A percentile compares a stretch with the other conserved stretches of the same genome.
These are phyloP conservation scores for Megaleporinus macrocephalus DNA, from an alignment of 2,113 vertebrate species.

Conservation along the genomic window DNA sequence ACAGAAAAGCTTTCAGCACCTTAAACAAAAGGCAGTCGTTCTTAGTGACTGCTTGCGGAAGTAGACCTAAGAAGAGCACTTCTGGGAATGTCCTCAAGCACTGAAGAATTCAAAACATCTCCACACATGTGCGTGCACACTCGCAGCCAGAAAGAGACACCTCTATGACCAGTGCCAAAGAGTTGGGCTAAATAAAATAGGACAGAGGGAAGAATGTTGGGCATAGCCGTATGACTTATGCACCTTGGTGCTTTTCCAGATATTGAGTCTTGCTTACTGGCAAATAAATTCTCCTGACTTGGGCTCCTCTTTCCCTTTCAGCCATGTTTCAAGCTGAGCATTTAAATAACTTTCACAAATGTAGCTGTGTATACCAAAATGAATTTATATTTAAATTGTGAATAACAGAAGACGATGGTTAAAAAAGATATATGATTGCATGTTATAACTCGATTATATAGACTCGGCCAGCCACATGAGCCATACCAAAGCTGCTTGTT, in stretches of 20 bases:
- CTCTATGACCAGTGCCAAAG: background rate
- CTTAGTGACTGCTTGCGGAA: slow-evolving; percentile 5
- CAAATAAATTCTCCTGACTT: background rate
- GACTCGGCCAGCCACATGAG: background rate
- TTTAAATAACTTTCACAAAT: background rate
- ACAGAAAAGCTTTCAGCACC: background rate
- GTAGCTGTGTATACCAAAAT: background rate
- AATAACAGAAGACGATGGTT: background rate
- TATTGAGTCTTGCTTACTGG: background rate
- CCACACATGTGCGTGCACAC: background rate
- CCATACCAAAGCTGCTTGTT: background rate
- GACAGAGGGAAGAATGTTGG: background rate
- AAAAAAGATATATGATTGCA: background rate
- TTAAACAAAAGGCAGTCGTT: background rate
- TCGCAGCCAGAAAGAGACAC: background rate
- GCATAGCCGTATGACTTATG: background rate
- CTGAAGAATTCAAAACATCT: slow-evolving; percentile 29
- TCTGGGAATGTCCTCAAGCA: slow-evolving; percentile 26
- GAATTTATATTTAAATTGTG: background rate
- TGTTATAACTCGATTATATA: background rate
- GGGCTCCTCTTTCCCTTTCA: background rate
- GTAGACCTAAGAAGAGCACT: background rate
- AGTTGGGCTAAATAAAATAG: background rate
- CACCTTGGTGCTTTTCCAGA: background rate
- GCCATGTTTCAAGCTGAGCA: background rate